Conservation (phyloP, 2,888 invertebrate genomes). For the Meloe dianella region DNA sequence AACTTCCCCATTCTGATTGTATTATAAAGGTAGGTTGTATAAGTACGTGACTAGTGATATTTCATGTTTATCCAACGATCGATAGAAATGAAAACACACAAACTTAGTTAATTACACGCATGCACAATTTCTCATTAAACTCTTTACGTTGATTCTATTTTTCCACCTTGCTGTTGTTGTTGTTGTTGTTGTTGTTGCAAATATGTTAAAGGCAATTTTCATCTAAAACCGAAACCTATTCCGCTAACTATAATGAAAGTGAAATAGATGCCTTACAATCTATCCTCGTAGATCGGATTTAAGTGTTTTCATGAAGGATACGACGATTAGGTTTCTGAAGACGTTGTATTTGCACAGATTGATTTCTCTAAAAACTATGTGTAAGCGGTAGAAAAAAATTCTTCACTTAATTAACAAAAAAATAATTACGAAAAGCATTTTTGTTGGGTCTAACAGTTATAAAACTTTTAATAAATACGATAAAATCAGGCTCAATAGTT, state of each 20-base stretch:
- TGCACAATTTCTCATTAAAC: slow-evolving; percentile 36
- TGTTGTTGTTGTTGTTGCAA: neutral
- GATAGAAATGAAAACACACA: slow-evolving; percentile 33
- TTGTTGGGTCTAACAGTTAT: neutral
- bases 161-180: neutral
- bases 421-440: neutral
- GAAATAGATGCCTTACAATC: neutral
- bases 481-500: neutral
- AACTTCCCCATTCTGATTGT: slow-evolving; percentile 34
- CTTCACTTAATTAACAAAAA: neutral
- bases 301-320: slow-evolving; percentile 1
- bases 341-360: neutral
- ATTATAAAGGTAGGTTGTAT: slow-evolving; percentile 25
- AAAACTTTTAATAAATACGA: neutral
- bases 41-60: slow-evolving; percentile 33
- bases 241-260: neutral
- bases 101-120: slow-evolving; percentile 43
- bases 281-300: neutral
- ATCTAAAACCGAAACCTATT: neutral
- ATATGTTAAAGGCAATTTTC: neutral
- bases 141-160: neutral
- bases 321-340: neutral
- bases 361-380: neutral
- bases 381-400: neutral
- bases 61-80: slow-evolving; percentile 31